Base-by-base conservation (phyloP, 2,888 invertebrate genomes). In the Augochlorella aurata region DNA sequence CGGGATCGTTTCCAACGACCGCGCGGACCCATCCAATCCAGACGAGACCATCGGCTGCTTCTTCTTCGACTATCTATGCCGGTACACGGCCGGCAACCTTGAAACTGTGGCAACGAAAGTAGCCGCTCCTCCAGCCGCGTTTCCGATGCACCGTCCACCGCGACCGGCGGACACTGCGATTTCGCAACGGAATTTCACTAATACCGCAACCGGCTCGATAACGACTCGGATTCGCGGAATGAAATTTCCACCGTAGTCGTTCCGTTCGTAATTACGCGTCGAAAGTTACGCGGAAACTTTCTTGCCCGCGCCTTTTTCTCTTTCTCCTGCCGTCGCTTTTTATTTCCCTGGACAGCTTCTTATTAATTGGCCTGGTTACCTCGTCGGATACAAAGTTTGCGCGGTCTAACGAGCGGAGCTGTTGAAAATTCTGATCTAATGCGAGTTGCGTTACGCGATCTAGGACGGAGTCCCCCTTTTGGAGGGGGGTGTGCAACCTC, bases 231-330 rank as follows among this genome's bases (percentile, higher is more conserved):
- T 66, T 66, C 66, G 54, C 83, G 71, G 77, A 87, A 87, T 83
- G 72, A 85, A 87, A 85, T 87, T 81, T 76, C 72, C 63, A 73
- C 65, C 77, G 85, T 79, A 69, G 71, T 78, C 74, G 77, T 81
- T 81, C 76, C 77, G 85, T 82, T 73, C 67, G 79, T 79, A 87
- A 86, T 83, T 87, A 87, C 79, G 85, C 77, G 79, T 77, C 73
- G 79, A 77, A 87, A 86, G 77, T 86, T 87, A 74, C 78, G 73
- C 73, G 84, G 79, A 76, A 82, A 87, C 87, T 87, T 86, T 87
- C 80, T 70, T 76, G 50, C 78, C 72, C 82, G 18, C 74, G 67
- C 79, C 63, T 21, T 24, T 16, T 14, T 24, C 66, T 49, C 74
- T 38, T 9, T 10, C 70, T 45, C 21, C 44, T 63, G 66, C 12